These are phyloP conservation scores for Orestias chungarensis DNA, from an alignment of 2,797 vertebrate species.

Conservation along the genomic window DNA sequence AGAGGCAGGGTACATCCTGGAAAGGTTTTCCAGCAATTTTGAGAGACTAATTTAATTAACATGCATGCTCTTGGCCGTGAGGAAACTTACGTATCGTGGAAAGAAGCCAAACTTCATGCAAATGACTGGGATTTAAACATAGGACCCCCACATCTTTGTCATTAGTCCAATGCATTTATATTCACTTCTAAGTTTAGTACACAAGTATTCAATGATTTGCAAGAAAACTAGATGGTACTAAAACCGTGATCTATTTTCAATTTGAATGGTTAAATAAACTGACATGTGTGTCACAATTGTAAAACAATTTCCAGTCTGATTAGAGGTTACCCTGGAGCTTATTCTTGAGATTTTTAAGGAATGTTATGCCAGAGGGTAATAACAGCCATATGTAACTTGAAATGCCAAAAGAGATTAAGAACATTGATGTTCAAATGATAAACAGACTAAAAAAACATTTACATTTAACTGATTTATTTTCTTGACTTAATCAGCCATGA, in stretches of 20 bases:
- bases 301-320: not conserved
- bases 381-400: constrained; percentile 39
- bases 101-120: not conserved
- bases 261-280: not conserved
- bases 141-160: not conserved
- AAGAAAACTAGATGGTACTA: not conserved
- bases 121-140: not conserved
- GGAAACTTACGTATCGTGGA: not conserved
- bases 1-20: not conserved
- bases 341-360: not conserved
- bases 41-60: not conserved
- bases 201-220: not conserved
- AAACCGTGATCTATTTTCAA: not conserved
- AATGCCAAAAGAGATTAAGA: constrained; percentile 64
- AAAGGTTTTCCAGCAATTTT: not conserved
- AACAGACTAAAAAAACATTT: constrained; percentile 27
- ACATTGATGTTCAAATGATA: constrained; percentile 57
- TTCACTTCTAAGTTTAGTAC: not conserved
- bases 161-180: not conserved
- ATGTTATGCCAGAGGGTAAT: constrained; percentile 15
- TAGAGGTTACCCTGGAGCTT: not conserved
- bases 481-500: constrained; percentile 40
- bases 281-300: not conserved
- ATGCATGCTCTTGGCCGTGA: not conserved
- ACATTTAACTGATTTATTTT: constrained; percentile 53